Evolutionary conservation across 2,888 invertebrate species (phyloP), one percentile per base, ranked within the genome.

Genomic region (Danaus chrysippus): DNA sequence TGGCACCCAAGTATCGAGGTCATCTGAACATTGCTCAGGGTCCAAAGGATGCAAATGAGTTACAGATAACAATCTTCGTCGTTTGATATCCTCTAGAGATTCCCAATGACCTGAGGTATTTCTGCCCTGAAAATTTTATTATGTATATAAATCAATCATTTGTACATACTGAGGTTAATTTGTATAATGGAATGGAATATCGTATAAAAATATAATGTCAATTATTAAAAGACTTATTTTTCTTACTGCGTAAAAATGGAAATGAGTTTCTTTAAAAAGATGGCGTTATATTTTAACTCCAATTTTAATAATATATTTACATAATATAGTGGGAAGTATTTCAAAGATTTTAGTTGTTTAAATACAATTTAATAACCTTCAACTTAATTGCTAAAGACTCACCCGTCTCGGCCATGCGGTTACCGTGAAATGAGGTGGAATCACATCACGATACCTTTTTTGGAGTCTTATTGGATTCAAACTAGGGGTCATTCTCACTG

Each of bases 361-460:
- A 23, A 34, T 34, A 3, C 3, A 34, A 34, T 34, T 34, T 44
- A 12, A 10, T 19, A 15, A 56, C 11, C 12, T 23, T 9, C 42
- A 10, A 34, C 17, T 12, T 41, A 8, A 17, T 13, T 43, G 44
- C 56, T 15, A 44, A 42, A 23, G 10, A 10, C 49, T 58, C 49
- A 66, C 63, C 59, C 49, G 55, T 10, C 56, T 56, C 19, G 76
- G 71, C 89, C 88, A 90, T 0, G 83, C 74, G 0, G 84, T 83
- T 0, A 89, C 82, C 42, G 83, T 77, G 19, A 84, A 86, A 73
- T 88, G 87, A 0, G 84, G 79, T 0, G 82, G 73, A 13, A 75
- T 71, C 0, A 76, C 68, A 1, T 75, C 73, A 46, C 64, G 75
- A 0, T 64, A 53, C 0, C 56, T 67, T n/a, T 60, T 72, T 59